These are phyloP conservation scores for Tuberolachnus salignus DNA, from an alignment of 2,888 invertebrate genomes.

Conservation along the genomic window DNA sequence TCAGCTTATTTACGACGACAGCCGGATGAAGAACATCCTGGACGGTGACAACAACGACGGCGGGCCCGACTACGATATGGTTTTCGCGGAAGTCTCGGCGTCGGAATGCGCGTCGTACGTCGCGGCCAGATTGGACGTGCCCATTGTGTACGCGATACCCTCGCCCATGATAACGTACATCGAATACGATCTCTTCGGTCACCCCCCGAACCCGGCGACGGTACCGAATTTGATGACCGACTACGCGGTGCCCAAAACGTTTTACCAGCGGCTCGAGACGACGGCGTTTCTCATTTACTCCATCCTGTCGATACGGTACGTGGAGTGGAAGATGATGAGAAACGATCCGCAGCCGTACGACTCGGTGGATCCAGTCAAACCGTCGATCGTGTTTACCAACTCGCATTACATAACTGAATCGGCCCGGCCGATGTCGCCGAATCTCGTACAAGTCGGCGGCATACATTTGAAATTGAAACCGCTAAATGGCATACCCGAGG, in stretches of 20 bases:
- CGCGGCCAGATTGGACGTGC: not conserved
- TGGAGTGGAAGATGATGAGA: not conserved
- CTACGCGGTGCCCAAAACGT: not conserved
- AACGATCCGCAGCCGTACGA: not conserved
- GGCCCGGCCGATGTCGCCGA: not conserved
- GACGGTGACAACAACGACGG: not conserved
- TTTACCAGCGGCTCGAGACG: not conserved
- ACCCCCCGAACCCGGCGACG: not conserved
- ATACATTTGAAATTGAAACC: slow-evolving; percentile 14
- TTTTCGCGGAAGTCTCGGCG: not conserved
- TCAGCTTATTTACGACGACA: not conserved
- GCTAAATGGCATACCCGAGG: not conserved
- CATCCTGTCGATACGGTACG: too few relatives aligned
- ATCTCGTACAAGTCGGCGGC: slow-evolving; percentile 4
- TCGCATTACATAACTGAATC: slow-evolving; percentile 1
- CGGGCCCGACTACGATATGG: not conserved
- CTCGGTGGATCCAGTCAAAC: not conserved
- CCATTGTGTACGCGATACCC: not conserved
- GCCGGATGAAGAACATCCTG: not conserved
- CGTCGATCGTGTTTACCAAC: not conserved
- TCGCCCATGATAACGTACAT: not conserved
- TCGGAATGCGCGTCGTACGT: not conserved
- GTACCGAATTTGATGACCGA: not conserved
- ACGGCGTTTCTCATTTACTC: not conserved
- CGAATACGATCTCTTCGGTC: not conserved